Base-by-base conservation (phyloP, 2,113 vertebrate genomes). In the Todiramphus chloris region DNA sequence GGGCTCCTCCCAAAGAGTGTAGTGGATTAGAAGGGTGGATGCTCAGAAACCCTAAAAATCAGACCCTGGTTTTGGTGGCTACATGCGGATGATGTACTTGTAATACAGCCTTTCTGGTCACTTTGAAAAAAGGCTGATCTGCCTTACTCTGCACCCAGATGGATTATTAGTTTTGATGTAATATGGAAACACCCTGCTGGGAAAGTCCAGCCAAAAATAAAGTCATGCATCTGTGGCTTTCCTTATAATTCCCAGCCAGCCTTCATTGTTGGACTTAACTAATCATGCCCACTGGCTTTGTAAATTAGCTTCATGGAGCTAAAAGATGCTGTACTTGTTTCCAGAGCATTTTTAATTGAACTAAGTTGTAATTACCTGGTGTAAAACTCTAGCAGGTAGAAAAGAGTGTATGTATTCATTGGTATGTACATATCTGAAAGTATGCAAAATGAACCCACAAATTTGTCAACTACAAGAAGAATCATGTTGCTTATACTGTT, bases 381-480 rank as follows among this genome's bases (percentile, higher is more conserved):
- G 85, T 87, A 96, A 96, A 95, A 35, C 35, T 73, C 59, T 89
- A 66, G 87, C 43, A 62, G 67, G 89, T 87, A 85, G 67, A 80
- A 78, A 78, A 90, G 69, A 83, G 30, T 66, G 11, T 84, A 78
- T 62, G 23, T 75, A 91, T 64, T 72, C 7, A 1, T 39, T 73
- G 51, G 60, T 89, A 58, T 74, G 51, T 41, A 81, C 0, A 1
- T 81, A 73, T 64, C 64, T 86, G 83, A 93, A 97, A 72, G 60
- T 56, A 92, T 68, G 67, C 44, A 92, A 96, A 91, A 93, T 79
- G 64, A 93, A 85, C 53, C 44, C 64, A 92, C 2, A 17, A 94
- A 94, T 97, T 96, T 95, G 80, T 96, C 92, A 89, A 37, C 92
- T 93, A 75, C 91, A 95, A 96, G 94, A 95, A 97, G 74, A 95